Conservation (phyloP, 1,140 invertebrate species). For the Aplysia californica region DNA sequence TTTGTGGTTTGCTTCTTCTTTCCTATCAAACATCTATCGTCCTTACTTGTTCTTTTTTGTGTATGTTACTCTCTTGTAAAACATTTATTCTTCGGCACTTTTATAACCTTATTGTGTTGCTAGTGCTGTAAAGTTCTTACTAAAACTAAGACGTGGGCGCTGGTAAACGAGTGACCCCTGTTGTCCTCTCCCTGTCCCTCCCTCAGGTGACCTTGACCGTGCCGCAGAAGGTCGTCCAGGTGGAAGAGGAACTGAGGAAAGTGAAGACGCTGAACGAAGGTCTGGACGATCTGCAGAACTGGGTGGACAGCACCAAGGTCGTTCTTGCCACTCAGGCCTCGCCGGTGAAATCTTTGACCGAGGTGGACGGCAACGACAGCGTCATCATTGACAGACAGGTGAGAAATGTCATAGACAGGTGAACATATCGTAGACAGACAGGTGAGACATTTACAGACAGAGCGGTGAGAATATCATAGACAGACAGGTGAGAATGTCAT, state of each 20-base stretch:
- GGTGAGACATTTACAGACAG: too few species aligned
- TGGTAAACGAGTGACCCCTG: too few species aligned
- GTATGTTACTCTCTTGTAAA: too few species aligned
- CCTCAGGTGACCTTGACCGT: slow-evolving; percentile 49
- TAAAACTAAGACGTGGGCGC: too few species aligned
- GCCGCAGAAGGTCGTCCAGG: slow-evolving; percentile 40
- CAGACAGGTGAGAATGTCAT: too few species aligned
- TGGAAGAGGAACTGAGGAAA: slow-evolving; percentile 46
- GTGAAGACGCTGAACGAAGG: slow-evolving; percentile 44
- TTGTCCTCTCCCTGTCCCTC: not conserved
- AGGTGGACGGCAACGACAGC: slow-evolving; percentile 15
- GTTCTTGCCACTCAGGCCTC: slow-evolving; percentile 48
- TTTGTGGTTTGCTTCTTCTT: too few species aligned
- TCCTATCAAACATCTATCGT: too few species aligned
- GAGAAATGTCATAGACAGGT: not conserved
- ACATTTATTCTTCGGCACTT: too few species aligned
- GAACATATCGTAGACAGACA: not conserved
- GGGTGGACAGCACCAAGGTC: slow-evolving; percentile 49
- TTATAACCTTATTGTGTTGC: too few species aligned
- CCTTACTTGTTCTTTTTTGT: too few species aligned
- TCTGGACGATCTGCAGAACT: slow-evolving; percentile 48
- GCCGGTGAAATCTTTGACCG: slow-evolving; percentile 38
- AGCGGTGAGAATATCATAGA: not conserved
- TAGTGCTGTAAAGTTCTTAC: too few species aligned
- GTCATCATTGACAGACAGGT: not conserved